Evolutionary conservation across 1,140 invertebrate genomes (phyloP).

Genomic region (Phymastichus coffea): DNA sequence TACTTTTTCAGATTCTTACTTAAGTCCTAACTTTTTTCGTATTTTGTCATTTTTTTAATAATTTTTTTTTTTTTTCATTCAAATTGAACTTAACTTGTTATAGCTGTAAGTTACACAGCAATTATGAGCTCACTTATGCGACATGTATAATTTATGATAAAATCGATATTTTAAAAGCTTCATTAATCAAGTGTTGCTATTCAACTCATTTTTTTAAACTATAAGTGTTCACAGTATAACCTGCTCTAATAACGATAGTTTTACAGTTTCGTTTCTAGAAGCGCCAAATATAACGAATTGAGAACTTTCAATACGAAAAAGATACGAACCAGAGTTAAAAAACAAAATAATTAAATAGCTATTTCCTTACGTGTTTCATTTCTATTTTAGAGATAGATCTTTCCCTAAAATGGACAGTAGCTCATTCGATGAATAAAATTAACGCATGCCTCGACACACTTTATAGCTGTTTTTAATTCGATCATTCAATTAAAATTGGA

Average conservation of each 20-base stretch:
- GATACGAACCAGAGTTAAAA: constrained; percentile 22
- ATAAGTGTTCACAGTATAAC: constrained; percentile 3
- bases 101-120: constrained; percentile 31
- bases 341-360: constrained; percentile 28
- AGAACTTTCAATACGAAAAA: background rate
- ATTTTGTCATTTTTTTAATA: constrained; percentile 28
- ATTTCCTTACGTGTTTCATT: no score
- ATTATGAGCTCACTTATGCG: constrained; percentile 25
- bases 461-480: constrained; percentile 11
- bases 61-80: constrained; percentile 28
- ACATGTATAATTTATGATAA: constrained; percentile 25
- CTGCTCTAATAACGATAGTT: constrained; percentile 4
- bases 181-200: constrained; percentile 28
- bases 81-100: constrained; percentile 30
- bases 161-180: no score
- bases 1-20: constrained; percentile 33
- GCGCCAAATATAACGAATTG: background rate
- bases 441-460: constrained; percentile 26
- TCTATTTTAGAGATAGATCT: constrained; percentile 23
- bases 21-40: constrained; percentile 34
- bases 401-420: constrained; percentile 36
- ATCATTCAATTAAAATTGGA: constrained; percentile 68
- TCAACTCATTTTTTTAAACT: constrained; percentile 22
- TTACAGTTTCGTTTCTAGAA: constrained; percentile 9
- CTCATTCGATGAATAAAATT: constrained; percentile 41